phyloP scores from a whole-genome alignment of 2,113 vertebrate genomes.

The Anoura caudifer region DNA sequence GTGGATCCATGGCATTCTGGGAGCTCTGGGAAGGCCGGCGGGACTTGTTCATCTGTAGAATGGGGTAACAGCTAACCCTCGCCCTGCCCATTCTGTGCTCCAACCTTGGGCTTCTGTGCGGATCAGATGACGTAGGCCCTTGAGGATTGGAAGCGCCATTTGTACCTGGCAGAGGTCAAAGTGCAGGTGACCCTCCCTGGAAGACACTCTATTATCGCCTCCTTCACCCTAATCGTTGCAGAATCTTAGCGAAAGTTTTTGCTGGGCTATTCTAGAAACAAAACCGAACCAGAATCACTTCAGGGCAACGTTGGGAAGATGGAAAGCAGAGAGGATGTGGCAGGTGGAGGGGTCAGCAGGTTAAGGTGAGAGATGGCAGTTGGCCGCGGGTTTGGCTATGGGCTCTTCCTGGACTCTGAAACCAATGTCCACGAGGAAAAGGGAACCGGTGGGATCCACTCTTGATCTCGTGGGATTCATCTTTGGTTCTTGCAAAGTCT shows the following conservation, averaged over 20 bases:
- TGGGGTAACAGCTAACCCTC: not conserved
- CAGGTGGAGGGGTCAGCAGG: not conserved
- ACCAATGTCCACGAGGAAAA: not conserved
- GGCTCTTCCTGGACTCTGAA: not conserved
- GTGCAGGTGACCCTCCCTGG: not conserved
- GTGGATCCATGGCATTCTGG: not conserved
- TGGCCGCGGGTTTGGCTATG: not conserved
- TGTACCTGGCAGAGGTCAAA: not conserved
- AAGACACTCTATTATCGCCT: no score
- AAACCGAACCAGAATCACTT: not conserved
- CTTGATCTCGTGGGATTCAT: not conserved
- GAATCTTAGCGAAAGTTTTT: not conserved
- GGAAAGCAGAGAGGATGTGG: not conserved
- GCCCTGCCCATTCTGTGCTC: not conserved
- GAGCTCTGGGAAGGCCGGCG: fast-evolving
- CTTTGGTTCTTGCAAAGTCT: not conserved
- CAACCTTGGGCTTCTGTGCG: fast-evolving
- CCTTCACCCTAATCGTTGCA: not conserved
- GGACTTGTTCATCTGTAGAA: not conserved
- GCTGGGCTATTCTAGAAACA: not conserved
- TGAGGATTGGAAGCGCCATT: not conserved
- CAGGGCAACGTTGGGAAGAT: not conserved
- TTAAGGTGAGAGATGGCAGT: not conserved
- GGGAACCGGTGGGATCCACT: not conserved
- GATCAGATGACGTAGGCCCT: not conserved